Base-by-base conservation (phyloP, 2,888 invertebrate species). In the Temnothorax unifasciatus region DNA sequence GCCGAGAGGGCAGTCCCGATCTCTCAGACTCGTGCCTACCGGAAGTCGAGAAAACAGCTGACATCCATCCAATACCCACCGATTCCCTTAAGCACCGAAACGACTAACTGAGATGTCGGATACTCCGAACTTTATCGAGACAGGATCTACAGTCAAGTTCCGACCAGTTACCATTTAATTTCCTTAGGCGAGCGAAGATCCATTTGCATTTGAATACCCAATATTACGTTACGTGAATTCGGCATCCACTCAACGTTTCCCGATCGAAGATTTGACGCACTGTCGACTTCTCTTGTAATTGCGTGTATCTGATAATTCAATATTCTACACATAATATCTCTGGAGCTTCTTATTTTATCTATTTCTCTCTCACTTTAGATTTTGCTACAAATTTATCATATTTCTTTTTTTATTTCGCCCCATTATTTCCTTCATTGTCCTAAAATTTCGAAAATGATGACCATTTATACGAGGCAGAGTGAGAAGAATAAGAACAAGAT, bases 91-190 rank as follows among this genome's bases (percentile, higher is more conserved):
- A 81, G 59, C 73, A 73, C 59, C 61, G 75, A 82, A 74, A 47
- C 47, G 71, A 50, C 85, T 85, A 83, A 85, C 83, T 83, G 66
- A 85, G 85, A 85, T 38, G 83, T 85, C 59, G 77, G 21, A 52
- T 69, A 21, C 54, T 18, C 34, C 44, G 69, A 61, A 66, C 64
- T 83, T 85, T 85, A 85, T 85, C 85, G 73, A 34, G 66, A 76
- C 77, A 83, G 64, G 66, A 85, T 85, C 85, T 85, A 71, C 79
- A 11, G 38, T 21, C 79, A 71, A 38, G 68, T 59, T 59, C 38
- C 21, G 71, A 69, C 69, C 71, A 47, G 79, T 81, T 69, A 59
- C 79, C 71, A 81, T 61, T 79, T 79, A 69, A 21, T 69, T 71
- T 81, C 79, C 71, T 81, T 25, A 38, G 57, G 47, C 71, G 38